Base-by-base conservation (phyloP, 2,113 vertebrate genomes). In the Corythoichthys haematopterus region DNA sequence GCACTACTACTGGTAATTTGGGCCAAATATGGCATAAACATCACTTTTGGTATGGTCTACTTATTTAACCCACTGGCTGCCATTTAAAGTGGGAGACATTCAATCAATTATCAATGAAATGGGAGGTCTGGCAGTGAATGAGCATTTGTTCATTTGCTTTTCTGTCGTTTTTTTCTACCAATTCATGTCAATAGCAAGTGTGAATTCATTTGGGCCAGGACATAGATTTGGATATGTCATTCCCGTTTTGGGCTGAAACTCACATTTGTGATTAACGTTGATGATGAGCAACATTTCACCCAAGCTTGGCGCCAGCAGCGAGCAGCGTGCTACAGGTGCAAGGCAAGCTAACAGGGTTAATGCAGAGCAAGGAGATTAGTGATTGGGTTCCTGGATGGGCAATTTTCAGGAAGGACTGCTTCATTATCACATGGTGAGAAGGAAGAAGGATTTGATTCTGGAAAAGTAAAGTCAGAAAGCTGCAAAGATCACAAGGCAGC, bases 361-460 rank as follows among this genome's bases (percentile, higher is more conserved):
- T 80, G 77, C 65, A 75, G 69, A 79, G 69, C 51, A 67, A 66
- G 68, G 58, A 65, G 70, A 84, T 79, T 74, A 73, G 77, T 15
- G 40, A 47, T 36, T 20, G 12, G 33, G 65, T 67, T 81, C 35
- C 65, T 38, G 5, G 63, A 63, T 53, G 61, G 48, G 46, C 72
- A 65, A 40, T 9, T n/a, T 35, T 46, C 45, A 66, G 33, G 66
- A 65, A 68, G 28, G 40, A 71, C 67, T n/a, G 66, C 36, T 66
- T 52, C 59, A 66, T 76, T 57, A 79, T 72, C 64, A 70, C 56
- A 76, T 51, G 56, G 70, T 53, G 7, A 37, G 53, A 75, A 48
- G 7, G 1, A 69, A 38, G 52, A 72, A n/a, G n/a, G 11, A 36
- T 16, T 58, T 38, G 10, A 56, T 62, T 46, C 12, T 64, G 63